Evolutionary conservation across 2,797 vertebrate species (phyloP).

Genomic region (Gymnothorax reevesii): DNA sequence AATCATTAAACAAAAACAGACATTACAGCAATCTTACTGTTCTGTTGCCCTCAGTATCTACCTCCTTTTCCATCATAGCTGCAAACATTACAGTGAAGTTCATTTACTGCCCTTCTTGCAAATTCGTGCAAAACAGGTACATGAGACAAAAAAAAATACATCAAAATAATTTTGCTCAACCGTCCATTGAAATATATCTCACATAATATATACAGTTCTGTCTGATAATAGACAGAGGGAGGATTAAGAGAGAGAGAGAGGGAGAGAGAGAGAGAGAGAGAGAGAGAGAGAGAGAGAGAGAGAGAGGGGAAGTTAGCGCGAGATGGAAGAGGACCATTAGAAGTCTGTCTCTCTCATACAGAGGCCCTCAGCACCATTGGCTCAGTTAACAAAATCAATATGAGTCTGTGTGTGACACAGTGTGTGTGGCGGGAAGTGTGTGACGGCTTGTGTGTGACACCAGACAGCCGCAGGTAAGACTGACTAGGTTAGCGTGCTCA

Average conservation of each 20-base stretch:
- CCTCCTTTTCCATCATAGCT: too few species aligned
- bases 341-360: neutral
- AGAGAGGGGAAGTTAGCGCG: neutral
- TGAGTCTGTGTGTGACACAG: constrained; percentile 61
- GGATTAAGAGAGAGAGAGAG: neutral
- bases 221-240: neutral
- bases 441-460: constrained; percentile 59
- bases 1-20: too few species aligned
- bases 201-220: neutral
- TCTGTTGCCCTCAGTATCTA: too few species aligned
- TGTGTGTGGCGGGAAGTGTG: constrained; percentile 55
- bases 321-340: constrained; percentile 23
- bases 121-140: too few species aligned
- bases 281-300: neutral
- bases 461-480: neutral
- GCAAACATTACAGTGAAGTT: too few species aligned
- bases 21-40: too few species aligned
- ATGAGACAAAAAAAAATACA: neutral
- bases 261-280: neutral
- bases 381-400: constrained; percentile 83
- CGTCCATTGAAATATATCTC: neutral
- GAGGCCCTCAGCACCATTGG: constrained; percentile 58
- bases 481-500: constrained; percentile 48
- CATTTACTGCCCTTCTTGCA: too few species aligned
- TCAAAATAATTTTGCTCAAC: neutral